Evolutionary conservation across 1,140 invertebrate genomes (phyloP).

Genomic region (Zaprionus inermis): DNA sequence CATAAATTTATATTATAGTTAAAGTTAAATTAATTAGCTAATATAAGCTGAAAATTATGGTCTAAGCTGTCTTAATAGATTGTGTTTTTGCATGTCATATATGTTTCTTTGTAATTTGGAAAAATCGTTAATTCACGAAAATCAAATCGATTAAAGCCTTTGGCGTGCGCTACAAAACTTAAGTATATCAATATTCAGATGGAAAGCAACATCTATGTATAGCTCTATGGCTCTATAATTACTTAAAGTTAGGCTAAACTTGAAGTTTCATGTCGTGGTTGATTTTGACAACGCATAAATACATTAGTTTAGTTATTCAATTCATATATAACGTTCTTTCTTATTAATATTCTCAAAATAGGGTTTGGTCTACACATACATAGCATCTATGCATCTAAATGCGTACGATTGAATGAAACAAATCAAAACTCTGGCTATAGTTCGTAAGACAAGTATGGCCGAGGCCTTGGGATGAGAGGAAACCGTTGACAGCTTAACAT

Average conservation of each 20-base stretch:
- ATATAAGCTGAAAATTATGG: slow-evolving; percentile 51
- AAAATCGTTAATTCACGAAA: slow-evolving; percentile 27
- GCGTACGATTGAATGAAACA: neutral
- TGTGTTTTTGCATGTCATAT: neutral
- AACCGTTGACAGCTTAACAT: slow-evolving; percentile 40
- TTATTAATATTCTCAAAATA: neutral
- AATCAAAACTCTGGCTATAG: neutral
- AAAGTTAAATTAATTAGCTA: slow-evolving; percentile 34
- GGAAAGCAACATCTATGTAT: slow-evolving; percentile 40
- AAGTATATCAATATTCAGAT: slow-evolving; percentile 42
- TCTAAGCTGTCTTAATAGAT: slow-evolving; percentile 53
- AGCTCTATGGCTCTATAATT: slow-evolving; percentile 16
- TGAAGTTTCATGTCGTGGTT: slow-evolving; percentile 56
- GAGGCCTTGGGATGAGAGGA: slow-evolving; percentile 7
- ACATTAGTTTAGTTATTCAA: slow-evolving; percentile 17
- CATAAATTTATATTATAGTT: slow-evolving; percentile 29
- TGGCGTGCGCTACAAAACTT: slow-evolving; percentile 68
- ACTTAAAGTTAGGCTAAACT: slow-evolving; percentile 56
- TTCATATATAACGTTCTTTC: slow-evolving; percentile 9
- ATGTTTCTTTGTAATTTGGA: slow-evolving; percentile 9
- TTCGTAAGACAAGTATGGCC: neutral
- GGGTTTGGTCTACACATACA: slow-evolving; percentile 2
- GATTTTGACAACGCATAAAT: slow-evolving; percentile 37
- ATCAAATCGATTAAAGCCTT: slow-evolving; percentile 58
- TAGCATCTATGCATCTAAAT: neutral